These are phyloP conservation scores for Artemia franciscana DNA, from an alignment of 1,140 invertebrate genomes.

Conservation along the genomic window DNA sequence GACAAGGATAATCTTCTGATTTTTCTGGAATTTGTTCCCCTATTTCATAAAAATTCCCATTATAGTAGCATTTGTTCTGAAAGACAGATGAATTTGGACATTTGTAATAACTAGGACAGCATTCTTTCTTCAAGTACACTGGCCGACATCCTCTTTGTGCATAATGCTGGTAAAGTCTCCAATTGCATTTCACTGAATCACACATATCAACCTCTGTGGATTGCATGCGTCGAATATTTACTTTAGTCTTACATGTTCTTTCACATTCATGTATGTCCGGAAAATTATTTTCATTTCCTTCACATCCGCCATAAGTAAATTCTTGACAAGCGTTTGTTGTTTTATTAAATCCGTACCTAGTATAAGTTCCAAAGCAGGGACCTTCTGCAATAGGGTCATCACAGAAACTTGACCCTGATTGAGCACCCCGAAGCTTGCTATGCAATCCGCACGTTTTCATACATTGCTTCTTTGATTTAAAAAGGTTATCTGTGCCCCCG, in stretches of 20 bases:
- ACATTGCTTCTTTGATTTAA: conserved; percentile 9
- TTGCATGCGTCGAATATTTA: background rate
- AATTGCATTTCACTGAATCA: conserved; percentile 11
- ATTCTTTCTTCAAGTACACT: conserved; percentile 13
- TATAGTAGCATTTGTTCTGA: conserved; percentile 11
- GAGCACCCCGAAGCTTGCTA: background rate
- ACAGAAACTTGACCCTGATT: background rate
- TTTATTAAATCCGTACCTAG: background rate
- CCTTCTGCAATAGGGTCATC: background rate
- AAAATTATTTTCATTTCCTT: conserved; percentile 20
- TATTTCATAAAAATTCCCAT: conserved; percentile 12
- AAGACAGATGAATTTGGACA: conserved; percentile 9
- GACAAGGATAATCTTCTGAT: conserved; percentile 10
- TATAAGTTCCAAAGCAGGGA: background rate
- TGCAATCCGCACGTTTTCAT: conserved; percentile 6
- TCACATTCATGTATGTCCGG: conserved; percentile 14
- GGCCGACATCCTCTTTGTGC: conserved; percentile 12
- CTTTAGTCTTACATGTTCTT: conserved; percentile 9
- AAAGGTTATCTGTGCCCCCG: conserved; percentile 12
- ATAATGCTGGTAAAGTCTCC: conserved; percentile 12
- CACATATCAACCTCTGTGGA: conserved; percentile 8
- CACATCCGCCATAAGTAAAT: conserved; percentile 18
- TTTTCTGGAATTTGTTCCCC: conserved; percentile 12
- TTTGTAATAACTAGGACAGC: conserved; percentile 15
- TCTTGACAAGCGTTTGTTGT: conserved; percentile 12